phyloP scores from a whole-genome alignment of 2,113 vertebrate genomes.

The Poeciliopsis retropinna region DNA sequence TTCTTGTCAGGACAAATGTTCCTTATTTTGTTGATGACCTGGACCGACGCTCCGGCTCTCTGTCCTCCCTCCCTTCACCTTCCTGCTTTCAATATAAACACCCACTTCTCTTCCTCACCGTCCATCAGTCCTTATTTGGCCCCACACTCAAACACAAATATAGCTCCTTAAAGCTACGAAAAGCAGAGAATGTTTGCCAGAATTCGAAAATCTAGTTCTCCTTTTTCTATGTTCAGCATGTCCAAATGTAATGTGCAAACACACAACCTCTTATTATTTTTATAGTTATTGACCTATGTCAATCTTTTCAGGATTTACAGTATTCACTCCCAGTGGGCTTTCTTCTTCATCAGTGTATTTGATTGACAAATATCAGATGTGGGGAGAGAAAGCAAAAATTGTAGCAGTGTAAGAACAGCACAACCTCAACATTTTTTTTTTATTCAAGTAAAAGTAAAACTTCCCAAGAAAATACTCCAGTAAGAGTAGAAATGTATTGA shows the following conservation, averaged over 20 bases:
- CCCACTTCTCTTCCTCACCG: not conserved
- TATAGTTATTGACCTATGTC: not conserved
- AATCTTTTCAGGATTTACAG: not conserved
- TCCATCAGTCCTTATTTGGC: constrained; percentile 10
- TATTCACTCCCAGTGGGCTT: not conserved
- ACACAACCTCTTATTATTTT: constrained; percentile 30
- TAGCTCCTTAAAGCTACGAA: not conserved
- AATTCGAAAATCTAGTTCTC: not conserved
- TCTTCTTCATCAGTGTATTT: not conserved
- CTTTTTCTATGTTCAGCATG: not conserved
- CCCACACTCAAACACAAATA: not conserved
- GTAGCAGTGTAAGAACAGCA: too few species aligned
- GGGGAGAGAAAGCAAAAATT: too few species aligned
- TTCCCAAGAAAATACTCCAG: too few species aligned
- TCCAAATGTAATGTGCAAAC: constrained; percentile 38
- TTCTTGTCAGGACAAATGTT: constrained; percentile 58
- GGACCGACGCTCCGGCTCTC: constrained; percentile 29
- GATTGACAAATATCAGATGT: not conserved
- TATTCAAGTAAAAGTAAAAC: too few species aligned
- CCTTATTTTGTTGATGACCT: constrained; percentile 30
- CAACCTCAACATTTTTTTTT: too few species aligned
- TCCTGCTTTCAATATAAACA: not conserved
- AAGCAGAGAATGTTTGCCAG: not conserved
- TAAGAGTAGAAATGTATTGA: too few species aligned
- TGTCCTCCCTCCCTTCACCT: not conserved